Percentiles rank a stretch among this genome's conserved stretches.
Evolutionary conservation across 2,797 vertebrate genomes (phyloP).

Genomic region (Cirrhinus mrigala): DNA sequence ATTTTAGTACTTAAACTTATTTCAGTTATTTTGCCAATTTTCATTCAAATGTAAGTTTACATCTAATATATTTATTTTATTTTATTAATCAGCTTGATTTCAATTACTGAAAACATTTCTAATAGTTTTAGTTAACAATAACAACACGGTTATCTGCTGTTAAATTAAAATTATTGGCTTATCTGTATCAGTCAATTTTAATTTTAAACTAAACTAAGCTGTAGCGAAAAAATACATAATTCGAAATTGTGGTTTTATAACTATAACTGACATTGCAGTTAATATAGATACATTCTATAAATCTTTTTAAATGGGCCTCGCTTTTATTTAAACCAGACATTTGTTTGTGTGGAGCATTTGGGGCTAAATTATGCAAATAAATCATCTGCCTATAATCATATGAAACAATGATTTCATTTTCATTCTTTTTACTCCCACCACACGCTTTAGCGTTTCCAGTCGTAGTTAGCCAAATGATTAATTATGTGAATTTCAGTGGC

Average conservation of each 20-base stretch:
- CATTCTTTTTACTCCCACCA: neutral
- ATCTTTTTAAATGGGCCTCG: neutral
- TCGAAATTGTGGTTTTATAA: neutral
- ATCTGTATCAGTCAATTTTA: neutral
- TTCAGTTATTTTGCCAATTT: neutral
- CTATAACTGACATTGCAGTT: neutral
- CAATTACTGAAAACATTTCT: neutral
- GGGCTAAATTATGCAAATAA: constrained; percentile 38
- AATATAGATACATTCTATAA: neutral
- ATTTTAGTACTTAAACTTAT: too few species aligned
- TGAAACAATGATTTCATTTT: constrained; percentile 18
- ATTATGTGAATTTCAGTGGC: neutral
- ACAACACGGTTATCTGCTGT: neutral
- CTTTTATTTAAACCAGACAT: neutral
- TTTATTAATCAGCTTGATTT: neutral
- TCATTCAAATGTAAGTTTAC: neutral
- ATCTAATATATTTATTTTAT: neutral
- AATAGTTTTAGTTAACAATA: neutral
- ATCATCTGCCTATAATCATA: neutral
- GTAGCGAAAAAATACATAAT: neutral
- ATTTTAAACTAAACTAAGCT: neutral
- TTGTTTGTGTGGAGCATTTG: constrained; percentile 26
- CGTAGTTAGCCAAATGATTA: constrained; percentile 26
- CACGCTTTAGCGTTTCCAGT: neutral
- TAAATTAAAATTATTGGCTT: neutral